A percentile compares a stretch with the other conserved stretches of the same genome.
Evolutionary conservation across 2,797 vertebrate species (phyloP).

Genomic region (Rhinella marina): DNA sequence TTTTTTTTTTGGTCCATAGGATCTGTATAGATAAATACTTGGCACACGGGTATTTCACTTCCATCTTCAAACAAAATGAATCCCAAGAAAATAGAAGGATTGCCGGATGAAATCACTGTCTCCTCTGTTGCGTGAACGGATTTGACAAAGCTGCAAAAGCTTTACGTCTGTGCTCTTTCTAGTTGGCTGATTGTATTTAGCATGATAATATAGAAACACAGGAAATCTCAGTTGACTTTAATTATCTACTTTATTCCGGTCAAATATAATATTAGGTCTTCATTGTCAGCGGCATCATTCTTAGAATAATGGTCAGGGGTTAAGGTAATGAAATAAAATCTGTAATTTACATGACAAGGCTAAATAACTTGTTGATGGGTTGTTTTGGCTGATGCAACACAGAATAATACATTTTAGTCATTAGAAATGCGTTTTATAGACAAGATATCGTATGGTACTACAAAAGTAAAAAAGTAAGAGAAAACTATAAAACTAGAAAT

Average conservation of each 20-base stretch:
- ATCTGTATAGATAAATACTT: neutral
- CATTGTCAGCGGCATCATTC: neutral
- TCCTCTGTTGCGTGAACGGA: slow-evolving; percentile 7
- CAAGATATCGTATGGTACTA: too few relatives aligned
- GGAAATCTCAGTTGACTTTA: slow-evolving; percentile 22
- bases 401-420: neutral
- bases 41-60: neutral
- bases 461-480: too few relatives aligned
- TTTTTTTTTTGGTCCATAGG: neutral
- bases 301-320: neutral
- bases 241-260: slow-evolving; percentile 16
- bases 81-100: neutral
- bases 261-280: slow-evolving; percentile 5
- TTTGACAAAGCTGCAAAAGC: slow-evolving; percentile 1
- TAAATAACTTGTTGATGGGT: neutral
- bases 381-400: neutral
- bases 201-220: neutral
- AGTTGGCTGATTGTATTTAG: neutral
- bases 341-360: slow-evolving; percentile 2
- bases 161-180: slow-evolving; percentile 10
- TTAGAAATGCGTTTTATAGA: too few relatives aligned
- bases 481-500: too few relatives aligned
- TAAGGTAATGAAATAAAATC: slow-evolving; percentile 3
- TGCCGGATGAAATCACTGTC: slow-evolving; percentile 28
- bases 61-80: neutral